phyloP scores from a whole-genome alignment of 2,113 vertebrate genomes.

The Nesoenas mayeri region DNA sequence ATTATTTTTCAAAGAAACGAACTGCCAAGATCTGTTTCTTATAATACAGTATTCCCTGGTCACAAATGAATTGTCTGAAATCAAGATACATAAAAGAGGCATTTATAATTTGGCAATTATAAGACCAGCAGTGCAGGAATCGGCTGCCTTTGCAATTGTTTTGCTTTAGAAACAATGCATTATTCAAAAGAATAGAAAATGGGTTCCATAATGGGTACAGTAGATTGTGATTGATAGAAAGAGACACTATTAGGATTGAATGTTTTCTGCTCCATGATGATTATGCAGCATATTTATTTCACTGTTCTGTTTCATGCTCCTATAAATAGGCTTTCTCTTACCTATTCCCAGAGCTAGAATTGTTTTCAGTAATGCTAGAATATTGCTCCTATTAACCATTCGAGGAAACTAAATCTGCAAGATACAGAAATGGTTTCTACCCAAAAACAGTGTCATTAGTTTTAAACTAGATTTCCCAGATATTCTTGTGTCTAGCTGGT shows the following conservation, averaged over 20 bases:
- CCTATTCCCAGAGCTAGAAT: conserved; percentile 32
- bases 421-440: background rate
- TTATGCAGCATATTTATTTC: conserved; percentile 57
- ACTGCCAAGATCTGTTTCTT: background rate
- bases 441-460: background rate
- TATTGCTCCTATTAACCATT: conserved; percentile 20
- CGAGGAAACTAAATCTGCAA: background rate
- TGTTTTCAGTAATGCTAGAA: conserved; percentile 15
- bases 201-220: conserved; percentile 13
- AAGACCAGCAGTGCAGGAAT: background rate
- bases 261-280: background rate
- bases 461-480: background rate
- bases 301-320: background rate
- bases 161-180: conserved; percentile 42
- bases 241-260: conserved; percentile 25
- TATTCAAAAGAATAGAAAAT: conserved; percentile 54
- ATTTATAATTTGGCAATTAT: conserved; percentile 18
- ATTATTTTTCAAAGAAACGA: conserved; percentile 9
- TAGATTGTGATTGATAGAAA: conserved; percentile 27
- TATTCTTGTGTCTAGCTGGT: background rate
- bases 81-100: background rate
- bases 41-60: background rate
- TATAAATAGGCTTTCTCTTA: conserved; percentile 29
- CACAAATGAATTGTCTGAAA: background rate
- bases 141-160: conserved; percentile 34